phyloP scores from a whole-genome alignment of 1,140 invertebrate species.

The Tetramorium alpestre region DNA sequence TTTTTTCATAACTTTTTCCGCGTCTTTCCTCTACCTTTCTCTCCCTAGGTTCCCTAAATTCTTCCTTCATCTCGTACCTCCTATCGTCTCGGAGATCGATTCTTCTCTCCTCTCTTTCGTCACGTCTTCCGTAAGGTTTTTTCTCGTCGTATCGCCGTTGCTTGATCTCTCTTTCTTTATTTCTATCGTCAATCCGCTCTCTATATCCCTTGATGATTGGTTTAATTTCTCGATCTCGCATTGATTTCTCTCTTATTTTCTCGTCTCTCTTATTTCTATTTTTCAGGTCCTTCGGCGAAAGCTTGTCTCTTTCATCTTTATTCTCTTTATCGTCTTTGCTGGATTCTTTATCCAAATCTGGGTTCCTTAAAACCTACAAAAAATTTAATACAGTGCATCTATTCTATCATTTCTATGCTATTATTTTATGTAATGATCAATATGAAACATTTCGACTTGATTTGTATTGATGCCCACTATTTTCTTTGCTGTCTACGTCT shows the following conservation, averaged over 20 bases:
- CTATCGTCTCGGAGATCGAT: constrained; percentile 75
- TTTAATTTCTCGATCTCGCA: constrained; percentile 79
- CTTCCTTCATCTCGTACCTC: constrained; percentile 78
- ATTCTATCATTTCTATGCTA: not conserved
- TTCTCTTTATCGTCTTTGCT: constrained; percentile 83
- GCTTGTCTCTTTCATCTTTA: constrained; percentile 82
- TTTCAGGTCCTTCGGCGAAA: constrained; percentile 80
- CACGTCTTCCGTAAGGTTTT: constrained; percentile 78
- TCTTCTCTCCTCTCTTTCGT: constrained; percentile 74
- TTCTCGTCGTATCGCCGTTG: constrained; percentile 85
- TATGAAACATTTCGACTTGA: not conserved
- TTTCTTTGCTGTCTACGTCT: not conserved
- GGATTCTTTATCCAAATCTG: constrained; percentile 81
- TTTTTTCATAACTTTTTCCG: constrained; percentile 85
- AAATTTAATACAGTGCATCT: constrained; percentile 36
- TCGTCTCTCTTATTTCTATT: constrained; percentile 81
- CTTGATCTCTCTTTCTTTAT: constrained; percentile 82
- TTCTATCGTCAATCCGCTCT: constrained; percentile 82
- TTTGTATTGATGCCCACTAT: not conserved
- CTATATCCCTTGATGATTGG: constrained; percentile 78
- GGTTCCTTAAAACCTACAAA: constrained; percentile 82
- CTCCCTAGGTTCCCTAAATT: constrained; percentile 74
- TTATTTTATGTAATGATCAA: not conserved
- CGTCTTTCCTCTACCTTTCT: constrained; percentile 80
- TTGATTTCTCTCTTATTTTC: constrained; percentile 80